phyloP scores from a whole-genome alignment of 2,113 vertebrate species.

The Rhinoderma darwinii region DNA sequence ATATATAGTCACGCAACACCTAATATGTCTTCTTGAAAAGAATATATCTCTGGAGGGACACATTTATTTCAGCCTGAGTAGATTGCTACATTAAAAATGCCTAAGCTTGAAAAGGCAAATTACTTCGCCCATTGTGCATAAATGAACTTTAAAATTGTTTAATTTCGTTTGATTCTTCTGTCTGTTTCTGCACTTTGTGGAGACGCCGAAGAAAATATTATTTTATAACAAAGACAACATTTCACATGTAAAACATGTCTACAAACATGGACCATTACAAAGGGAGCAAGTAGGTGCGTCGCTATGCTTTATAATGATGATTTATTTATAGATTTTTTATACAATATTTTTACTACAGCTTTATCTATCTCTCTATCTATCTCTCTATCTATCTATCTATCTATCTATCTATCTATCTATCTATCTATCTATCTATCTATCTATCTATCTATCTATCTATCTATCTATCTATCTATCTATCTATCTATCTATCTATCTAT shows the following conservation, averaged over 20 bases:
- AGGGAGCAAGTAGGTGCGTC: too few species aligned
- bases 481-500: too few species aligned
- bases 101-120: constrained; percentile 56
- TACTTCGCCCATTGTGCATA: constrained; percentile 49
- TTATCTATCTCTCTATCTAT: too few species aligned
- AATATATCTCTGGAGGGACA: constrained; percentile 58
- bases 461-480: background rate
- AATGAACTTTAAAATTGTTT: constrained; percentile 48
- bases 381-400: background rate
- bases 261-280: background rate
- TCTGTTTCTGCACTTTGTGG: background rate
- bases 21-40: constrained; percentile 59
- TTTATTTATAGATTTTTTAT: background rate
- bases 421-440: too few species aligned
- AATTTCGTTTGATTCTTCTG: constrained; percentile 51
- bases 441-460: background rate
- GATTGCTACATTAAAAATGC: constrained; percentile 59
- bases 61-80: constrained; percentile 57
- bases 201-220: constrained; percentile 8
- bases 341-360: too few species aligned
- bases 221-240: background rate
- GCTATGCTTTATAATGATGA: background rate
- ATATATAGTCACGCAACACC: constrained; percentile 60
- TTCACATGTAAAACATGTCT: background rate
- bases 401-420: background rate